Evolutionary conservation across 2,888 invertebrate genomes (phyloP), one percentile per base, ranked within the genome.

Genomic region (Cecidostiba fungosa): DNA sequence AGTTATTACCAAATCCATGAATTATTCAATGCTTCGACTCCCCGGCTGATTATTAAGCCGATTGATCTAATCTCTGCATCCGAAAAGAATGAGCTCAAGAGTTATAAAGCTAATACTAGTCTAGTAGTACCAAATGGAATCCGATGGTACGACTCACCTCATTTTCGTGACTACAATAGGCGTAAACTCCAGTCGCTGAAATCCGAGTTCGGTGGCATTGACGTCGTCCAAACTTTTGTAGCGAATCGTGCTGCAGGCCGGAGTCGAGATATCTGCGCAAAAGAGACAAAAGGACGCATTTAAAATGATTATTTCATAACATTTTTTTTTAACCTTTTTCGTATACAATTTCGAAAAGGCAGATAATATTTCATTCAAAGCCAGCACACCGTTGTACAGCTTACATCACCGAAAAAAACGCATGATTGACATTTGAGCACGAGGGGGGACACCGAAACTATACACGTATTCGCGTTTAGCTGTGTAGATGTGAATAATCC

Each of bases 111-210:
- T n/a, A 54, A 50, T n/a, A n/a, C 5, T 16, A 8, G 1, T 29
- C 29, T 14, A 66, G 14, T 26, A 26, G 16, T 14, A 16, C 26
- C 29, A 66, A 29, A 66, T 66, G 26, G 16, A 66, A 66, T 26
- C 16, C 4, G 10, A 16, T 3, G 4, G 14, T 29, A 66, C 5
- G 1, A 66, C 87, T 89, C 88, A 93, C 93, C 93, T 91, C 91
- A 93, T 93, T 90, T 92, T 93, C 29, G 93, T 91, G 29, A 93
- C 90, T 66, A 93, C 92, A 47, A 90, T 90, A 14, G 93, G 92
- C 4, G 93, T 92, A 82, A 93, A 93, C 77, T 93, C 93, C 86
- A 93, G 87, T 74, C 91, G 91, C 74, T 85, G 88, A 77, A 93
- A 92, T 83, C 93, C 93, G 77, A 93, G 89, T 70, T 93, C 93